Evolutionary conservation across 2,797 vertebrate genomes (phyloP), one percentile per base, ranked within the genome.

Genomic region (Anolis apletophallus): DNA sequence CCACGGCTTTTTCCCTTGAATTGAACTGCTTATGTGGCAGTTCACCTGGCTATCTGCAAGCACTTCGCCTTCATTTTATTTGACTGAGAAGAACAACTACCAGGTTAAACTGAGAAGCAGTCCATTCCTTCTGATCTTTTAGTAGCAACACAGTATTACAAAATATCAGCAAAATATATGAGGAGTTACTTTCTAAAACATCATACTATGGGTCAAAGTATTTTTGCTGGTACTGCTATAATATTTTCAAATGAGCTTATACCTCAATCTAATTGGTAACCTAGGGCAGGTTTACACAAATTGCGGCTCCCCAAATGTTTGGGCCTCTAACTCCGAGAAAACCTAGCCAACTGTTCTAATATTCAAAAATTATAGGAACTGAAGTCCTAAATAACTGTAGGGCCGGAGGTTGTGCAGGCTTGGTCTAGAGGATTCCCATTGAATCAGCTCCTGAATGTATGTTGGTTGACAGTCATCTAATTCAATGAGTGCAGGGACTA

Each of bases 1-100:
- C 72, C 32, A 81, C 81, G 74, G 59, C 32, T 36, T 72, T 80
- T 88, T 32, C 69, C 17, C 46, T 46, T 46, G 46, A 46, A 46
- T 85, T 88, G 83, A 76, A 69, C 85, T 88, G 83, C 72, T 68
- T 32, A 19, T 34, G n/a, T n/a, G 64, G 73, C 64, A n/a, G 50
- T 81, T 88, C 61, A 75, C 21, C 71, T 61, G 23, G 36, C 72
- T 77, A 59, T 85, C 71, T 61, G 36, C 17, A 72, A 78, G n/a
- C 26, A 36, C 72, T 29, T 77, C 71, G n/a, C 83, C 72, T 40
- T 77, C 67, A 77, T 71, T 88, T 46, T 81, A 81, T 61, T 52
- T 36, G 26, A 32, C n/a, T 21, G 17, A 85, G 61, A 21, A 55
- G 14, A 59, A 73, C 69, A 32, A 72, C 40, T 34, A 12, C 54